Evolutionary conservation across 2,113 vertebrate genomes (phyloP).

Genomic region (Cavia porcellus): DNA sequence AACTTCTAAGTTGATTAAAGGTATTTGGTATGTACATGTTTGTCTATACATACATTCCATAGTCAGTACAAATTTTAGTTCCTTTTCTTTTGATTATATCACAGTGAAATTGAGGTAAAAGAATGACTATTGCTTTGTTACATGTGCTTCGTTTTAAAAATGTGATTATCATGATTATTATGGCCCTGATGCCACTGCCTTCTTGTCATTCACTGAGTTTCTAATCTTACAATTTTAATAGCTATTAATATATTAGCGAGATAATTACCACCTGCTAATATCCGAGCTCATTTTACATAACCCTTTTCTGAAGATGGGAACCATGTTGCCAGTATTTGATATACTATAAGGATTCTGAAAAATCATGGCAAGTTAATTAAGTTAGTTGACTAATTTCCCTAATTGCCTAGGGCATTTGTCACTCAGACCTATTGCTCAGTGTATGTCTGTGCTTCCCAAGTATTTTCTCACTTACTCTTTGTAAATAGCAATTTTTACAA

Average conservation of each 20-base stretch:
- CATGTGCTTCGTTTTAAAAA: neutral
- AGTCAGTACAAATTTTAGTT: neutral
- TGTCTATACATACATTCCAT: neutral
- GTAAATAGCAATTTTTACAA: constrained; percentile 76
- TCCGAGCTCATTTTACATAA: constrained; percentile 36
- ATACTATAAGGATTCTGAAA: constrained; percentile 59
- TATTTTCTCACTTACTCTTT: constrained; percentile 64
- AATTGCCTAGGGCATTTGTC: constrained; percentile 60
- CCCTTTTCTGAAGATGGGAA: constrained; percentile 48
- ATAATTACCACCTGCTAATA: constrained; percentile 45
- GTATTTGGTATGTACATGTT: neutral
- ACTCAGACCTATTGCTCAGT: constrained; percentile 63
- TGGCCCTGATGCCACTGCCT: neutral
- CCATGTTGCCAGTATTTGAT: neutral
- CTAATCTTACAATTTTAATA: constrained; percentile 42
- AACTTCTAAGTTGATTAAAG: constrained; percentile 59
- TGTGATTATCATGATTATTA: neutral
- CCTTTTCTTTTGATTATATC: neutral
- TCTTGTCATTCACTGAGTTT: constrained; percentile 6
- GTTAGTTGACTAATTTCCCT: constrained; percentile 74
- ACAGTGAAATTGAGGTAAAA: neutral
- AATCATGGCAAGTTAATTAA: constrained; percentile 74
- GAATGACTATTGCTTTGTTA: neutral
- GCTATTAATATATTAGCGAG: constrained; percentile 18
- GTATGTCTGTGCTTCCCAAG: constrained; percentile 29